These are phyloP conservation scores for Dione vanillae DNA, from an alignment of 2,888 invertebrate genomes.

Conservation along the genomic window DNA sequence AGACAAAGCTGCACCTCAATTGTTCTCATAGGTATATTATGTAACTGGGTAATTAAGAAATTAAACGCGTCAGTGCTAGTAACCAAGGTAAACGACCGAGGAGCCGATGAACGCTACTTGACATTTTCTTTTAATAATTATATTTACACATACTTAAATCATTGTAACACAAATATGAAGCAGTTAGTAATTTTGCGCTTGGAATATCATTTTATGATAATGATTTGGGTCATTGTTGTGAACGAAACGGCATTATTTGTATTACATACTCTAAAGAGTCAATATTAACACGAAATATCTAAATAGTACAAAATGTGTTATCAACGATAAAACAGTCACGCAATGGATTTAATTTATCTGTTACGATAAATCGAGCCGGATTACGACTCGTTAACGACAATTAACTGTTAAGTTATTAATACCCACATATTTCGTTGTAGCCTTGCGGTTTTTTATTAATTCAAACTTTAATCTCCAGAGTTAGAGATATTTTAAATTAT, in stretches of 20 bases:
- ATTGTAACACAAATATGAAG: background rate
- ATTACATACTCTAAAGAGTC: conserved; percentile 9
- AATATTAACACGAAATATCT: conserved; percentile 31
- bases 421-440: background rate
- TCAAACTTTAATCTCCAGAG: background rate
- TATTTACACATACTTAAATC: background rate
- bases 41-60: background rate
- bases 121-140: background rate
- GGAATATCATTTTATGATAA: conserved; percentile 17
- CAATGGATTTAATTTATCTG: conserved; percentile 56
- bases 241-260: conserved; percentile 15
- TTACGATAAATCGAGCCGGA: conserved; percentile 35
- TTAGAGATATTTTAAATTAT: too few relatives aligned
- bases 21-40: background rate
- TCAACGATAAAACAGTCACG: conserved; percentile 63
- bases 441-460: background rate
- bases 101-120: background rate
- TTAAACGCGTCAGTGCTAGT: background rate
- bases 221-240: conserved; percentile 2
- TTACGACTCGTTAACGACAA: conserved; percentile 27
- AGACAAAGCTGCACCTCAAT: background rate
- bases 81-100: conserved; percentile 4
- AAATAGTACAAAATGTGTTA: conserved; percentile 44
- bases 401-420: conserved; percentile 9
- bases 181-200: background rate